Percentiles rank a stretch among this genome's conserved stretches.
Evolutionary conservation across 2,888 invertebrate species (phyloP).

Genomic region (Mesodorylaimus sp.): DNA sequence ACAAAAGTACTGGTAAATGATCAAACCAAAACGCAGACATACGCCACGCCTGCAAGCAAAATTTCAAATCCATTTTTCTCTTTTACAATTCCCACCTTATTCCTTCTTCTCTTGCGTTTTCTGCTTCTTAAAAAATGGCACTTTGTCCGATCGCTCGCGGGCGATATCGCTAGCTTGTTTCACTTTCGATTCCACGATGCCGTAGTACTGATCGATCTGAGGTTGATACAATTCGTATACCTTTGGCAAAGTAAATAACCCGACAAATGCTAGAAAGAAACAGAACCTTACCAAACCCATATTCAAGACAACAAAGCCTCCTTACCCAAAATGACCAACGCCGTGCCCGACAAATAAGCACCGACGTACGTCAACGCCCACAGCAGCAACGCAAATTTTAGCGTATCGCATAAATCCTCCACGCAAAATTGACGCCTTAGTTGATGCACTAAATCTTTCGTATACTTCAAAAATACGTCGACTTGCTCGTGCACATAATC

Average conservation of each 20-base stretch:
- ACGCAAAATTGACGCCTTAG: conserved; percentile 82
- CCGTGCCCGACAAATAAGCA: conserved; percentile 97
- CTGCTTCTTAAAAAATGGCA: too few species aligned
- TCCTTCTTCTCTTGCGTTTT: too few species aligned
- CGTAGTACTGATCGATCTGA: conserved; percentile 10
- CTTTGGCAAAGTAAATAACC: conserved; percentile 83
- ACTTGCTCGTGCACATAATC: conserved; percentile 76
- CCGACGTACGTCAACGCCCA: conserved; percentile 95
- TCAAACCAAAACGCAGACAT: too few species aligned
- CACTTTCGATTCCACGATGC: conserved; percentile 3
- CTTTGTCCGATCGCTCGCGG: too few species aligned
- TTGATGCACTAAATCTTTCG: conserved; percentile 60
- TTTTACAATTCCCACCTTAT: too few species aligned
- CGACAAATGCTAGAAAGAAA: conserved; percentile 54
- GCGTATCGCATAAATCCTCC: conserved; percentile 73
- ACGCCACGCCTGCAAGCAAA: too few species aligned
- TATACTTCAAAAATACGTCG: conserved; percentile 64
- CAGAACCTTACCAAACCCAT: too few species aligned
- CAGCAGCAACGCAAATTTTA: conserved; percentile 67
- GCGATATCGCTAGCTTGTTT: conserved; percentile 1
- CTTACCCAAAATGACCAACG: conserved; percentile 81
- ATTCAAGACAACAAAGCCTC: too few species aligned
- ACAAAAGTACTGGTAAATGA: too few species aligned
- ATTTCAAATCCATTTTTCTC: too few species aligned
- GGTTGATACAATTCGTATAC: conserved; percentile 41